Percentiles rank a stretch among this genome's conserved stretches.
These are phyloP conservation scores for Thecocarcelia acutangulata DNA, from an alignment of 2,888 invertebrate species.

Conservation along the genomic window DNA sequence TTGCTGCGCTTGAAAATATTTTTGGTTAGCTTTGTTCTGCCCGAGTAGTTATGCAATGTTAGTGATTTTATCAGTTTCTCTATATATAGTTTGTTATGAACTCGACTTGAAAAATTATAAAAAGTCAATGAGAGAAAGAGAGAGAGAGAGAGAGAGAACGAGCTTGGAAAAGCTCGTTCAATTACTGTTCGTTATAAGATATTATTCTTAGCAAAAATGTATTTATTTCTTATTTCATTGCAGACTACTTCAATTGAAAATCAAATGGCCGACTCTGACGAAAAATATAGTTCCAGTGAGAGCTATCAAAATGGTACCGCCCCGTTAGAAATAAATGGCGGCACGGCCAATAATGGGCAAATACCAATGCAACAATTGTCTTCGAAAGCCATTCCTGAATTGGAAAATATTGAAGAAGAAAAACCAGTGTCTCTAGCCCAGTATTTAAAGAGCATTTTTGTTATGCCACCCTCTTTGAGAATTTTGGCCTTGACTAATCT, in stretches of 20 bases:
- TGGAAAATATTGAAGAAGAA: constrained; percentile 68
- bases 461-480: constrained; percentile 84
- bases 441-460: constrained; percentile 83
- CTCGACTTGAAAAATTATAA: too few species aligned
- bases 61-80: too few species aligned
- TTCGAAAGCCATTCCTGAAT: constrained; percentile 54
- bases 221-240: not conserved
- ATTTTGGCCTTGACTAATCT: constrained; percentile 85
- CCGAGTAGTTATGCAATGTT: too few species aligned
- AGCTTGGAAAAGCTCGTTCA: too few species aligned
- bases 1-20: too few species aligned
- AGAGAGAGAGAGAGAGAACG: too few species aligned
- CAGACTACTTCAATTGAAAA: constrained; percentile 75
- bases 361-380: constrained; percentile 21
- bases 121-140: too few species aligned
- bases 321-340: constrained; percentile 38
- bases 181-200: too few species aligned
- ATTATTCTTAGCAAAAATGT: too few species aligned
- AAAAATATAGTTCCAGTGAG: constrained; percentile 58
- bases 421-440: constrained; percentile 75
- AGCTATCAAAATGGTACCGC: constrained; percentile 74
- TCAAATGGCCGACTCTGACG: constrained; percentile 71
- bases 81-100: too few species aligned
- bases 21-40: too few species aligned
- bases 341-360: constrained; percentile 7